phyloP scores from a whole-genome alignment of 2,888 invertebrate species.

The Drosophila tanythrix region DNA sequence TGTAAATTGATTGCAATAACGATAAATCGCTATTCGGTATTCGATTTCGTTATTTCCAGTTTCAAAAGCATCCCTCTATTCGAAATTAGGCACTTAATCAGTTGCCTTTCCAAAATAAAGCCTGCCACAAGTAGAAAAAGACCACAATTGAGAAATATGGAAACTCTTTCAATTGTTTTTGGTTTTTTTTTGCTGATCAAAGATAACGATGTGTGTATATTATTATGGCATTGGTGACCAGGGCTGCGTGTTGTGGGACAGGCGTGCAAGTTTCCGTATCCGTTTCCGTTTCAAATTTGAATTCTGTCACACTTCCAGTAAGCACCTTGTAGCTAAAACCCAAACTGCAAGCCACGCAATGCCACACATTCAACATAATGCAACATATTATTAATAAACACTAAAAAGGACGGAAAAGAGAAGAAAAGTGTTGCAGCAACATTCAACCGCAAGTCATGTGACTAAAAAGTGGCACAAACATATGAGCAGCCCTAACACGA shows the following conservation, averaged over 20 bases:
- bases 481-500: constrained; percentile 1
- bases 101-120: not conserved
- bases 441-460: constrained; percentile 68
- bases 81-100: not conserved
- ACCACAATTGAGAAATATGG: not conserved
- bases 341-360: constrained; percentile 58
- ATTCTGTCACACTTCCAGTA: constrained; percentile 78
- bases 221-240: constrained; percentile 35
- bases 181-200: constrained; percentile 4
- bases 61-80: not conserved
- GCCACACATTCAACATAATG: constrained; percentile 1
- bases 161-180: not conserved
- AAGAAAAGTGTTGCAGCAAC: constrained; percentile 22
- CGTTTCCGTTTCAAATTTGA: constrained; percentile 75
- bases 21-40: not conserved
- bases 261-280: constrained; percentile 62
- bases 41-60: not conserved
- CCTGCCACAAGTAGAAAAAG: not conserved
- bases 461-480: constrained; percentile 72
- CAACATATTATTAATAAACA: constrained; percentile 68
- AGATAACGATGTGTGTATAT: constrained; percentile 36
- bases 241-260: constrained; percentile 61
- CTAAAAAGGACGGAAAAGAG: constrained; percentile 19
- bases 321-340: constrained; percentile 51
- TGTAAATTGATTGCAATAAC: not conserved